Base-by-base conservation (phyloP, 2,797 vertebrate genomes). In the Antennarius maculatus region DNA sequence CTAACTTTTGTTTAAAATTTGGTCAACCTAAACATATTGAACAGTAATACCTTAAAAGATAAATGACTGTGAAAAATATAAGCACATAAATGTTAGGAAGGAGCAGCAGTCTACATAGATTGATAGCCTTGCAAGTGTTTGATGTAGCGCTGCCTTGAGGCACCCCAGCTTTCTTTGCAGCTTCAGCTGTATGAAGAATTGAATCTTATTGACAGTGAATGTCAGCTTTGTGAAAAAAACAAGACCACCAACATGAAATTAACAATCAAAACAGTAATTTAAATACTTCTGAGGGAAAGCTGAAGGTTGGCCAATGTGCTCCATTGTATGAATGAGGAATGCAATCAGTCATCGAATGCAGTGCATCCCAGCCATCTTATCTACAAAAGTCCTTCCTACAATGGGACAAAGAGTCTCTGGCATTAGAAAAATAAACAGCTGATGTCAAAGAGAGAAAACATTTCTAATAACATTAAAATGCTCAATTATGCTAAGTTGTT, bases 251-350 rank as follows among this genome's bases (percentile, higher is more conserved):
- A 87, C 76, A 76, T 62, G 54, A 84, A 80, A 76, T 82, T 76
- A 86, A 84, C 80, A 86, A 88, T 82, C 77, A 81, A 87, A 90
- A 86, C 80, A 76, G 37, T 78, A 72, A 65, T 75, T 72, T 79
- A 74, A 84, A 80, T 55, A 53, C 71, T 80, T 90, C 71, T 45
- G 39, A 71, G 65, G 69, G 65, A 55, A 77, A 66, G 72, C 66
- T 62, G 88, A 86, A 82, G 82, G 83, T 88, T 86, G 71, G 59
- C 74, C 85, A 84, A 89, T 43, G 82, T 65, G 76, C 83, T 75
- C 63, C 66, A 46, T 70, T 70, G 86, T 73, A 83, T 83, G 70
- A 23, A 23, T 23, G 23, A 23, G 81, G 67, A 86, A 90, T 77
- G 76, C 43, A 84, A 82, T 73, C 84, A 81, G 66, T 65, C 61